Base-by-base conservation (phyloP, 2,888 invertebrate species). In the Rhabditoides inermis region DNA sequence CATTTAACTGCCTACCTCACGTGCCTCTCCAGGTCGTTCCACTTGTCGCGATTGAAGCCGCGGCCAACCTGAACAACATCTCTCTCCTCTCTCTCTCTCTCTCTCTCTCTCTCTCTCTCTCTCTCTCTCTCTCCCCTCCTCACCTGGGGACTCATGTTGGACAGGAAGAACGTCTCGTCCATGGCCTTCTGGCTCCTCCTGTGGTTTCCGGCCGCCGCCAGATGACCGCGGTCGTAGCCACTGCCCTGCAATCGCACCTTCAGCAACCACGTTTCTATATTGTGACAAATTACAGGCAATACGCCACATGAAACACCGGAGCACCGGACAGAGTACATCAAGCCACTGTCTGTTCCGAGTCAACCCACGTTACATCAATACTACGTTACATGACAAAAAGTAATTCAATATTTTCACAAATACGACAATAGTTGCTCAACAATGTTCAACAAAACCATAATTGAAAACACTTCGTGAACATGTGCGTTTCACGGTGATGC, bases 161-260 rank as follows among this genome's bases (percentile, higher is more conserved):
- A 87, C 5, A 98, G 81, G 56, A 83, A 83, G 78, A 98, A 98
- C 0, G 98, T 98, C 77, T 95, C 88, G 28, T 90, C 86, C 39
- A 90, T 84, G 74, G 88, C 85, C 63, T 83, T 83, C 77, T 92
- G 91, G 55, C 82, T 79, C 1, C 81, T 69, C 47, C 86, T 84
- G 77, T 98, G 94, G 80, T 98, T 98, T 0, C 88, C 94, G 0
- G 95, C 95, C 0, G 95, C 92, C 0, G 95, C 95, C 80, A 98
- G 82, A 79, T 98, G 95, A 0, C 95, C 95, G 32, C 94, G 82
- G 79, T 95, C 94, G 76, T 86, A 95, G 0, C 94, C 94, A 55
- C 90, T 91, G 0, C 85, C 83, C 75, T 86, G 45, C 49, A 63
- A 51, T 27, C 12, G 36, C 12, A 18, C 12, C 37, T 20, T 40